Percentiles rank a stretch among this genome's conserved stretches.
Conservation (phyloP, 2,888 invertebrate genomes). For the Nomada lathburiana region DNA sequence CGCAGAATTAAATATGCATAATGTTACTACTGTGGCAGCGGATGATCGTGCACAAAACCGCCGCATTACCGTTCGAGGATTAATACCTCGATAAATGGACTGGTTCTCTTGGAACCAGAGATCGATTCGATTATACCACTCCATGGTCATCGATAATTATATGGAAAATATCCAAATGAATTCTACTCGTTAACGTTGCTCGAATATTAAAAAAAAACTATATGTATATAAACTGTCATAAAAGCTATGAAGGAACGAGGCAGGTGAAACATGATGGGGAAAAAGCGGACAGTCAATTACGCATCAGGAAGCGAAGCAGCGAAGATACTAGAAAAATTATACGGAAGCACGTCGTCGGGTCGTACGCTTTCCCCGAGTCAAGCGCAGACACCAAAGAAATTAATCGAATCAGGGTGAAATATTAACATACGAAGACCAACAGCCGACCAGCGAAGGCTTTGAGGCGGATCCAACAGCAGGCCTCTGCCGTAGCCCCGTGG, state of each 20-base stretch:
- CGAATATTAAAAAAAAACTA: too few relatives aligned
- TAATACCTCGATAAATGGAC: background rate
- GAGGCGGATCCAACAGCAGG: background rate
- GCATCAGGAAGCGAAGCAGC: background rate
- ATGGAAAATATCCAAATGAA: too few relatives aligned
- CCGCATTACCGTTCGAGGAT: background rate
- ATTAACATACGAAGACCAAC: slow-evolving; percentile 30
- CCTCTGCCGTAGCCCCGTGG: slow-evolving; percentile 1
- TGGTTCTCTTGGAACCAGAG: too few relatives aligned
- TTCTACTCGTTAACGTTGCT: too few relatives aligned
- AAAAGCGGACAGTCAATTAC: background rate
- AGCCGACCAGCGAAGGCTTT: background rate
- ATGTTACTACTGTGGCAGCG: background rate
- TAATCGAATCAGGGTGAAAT: slow-evolving; percentile 43
- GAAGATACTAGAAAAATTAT: background rate
- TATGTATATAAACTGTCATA: too few relatives aligned
- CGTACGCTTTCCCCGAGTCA: background rate
- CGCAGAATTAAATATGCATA: background rate
- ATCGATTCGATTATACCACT: too few relatives aligned
- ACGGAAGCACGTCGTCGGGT: too few relatives aligned
- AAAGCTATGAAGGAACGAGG: background rate
- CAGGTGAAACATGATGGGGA: background rate
- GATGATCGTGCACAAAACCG: background rate
- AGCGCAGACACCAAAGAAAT: slow-evolving; percentile 22
- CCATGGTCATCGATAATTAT: too few relatives aligned